Percentiles rank a stretch among this genome's conserved stretches.
Conservation (phyloP, 2,797 vertebrate species). For the Microcaecilia unicolor region DNA sequence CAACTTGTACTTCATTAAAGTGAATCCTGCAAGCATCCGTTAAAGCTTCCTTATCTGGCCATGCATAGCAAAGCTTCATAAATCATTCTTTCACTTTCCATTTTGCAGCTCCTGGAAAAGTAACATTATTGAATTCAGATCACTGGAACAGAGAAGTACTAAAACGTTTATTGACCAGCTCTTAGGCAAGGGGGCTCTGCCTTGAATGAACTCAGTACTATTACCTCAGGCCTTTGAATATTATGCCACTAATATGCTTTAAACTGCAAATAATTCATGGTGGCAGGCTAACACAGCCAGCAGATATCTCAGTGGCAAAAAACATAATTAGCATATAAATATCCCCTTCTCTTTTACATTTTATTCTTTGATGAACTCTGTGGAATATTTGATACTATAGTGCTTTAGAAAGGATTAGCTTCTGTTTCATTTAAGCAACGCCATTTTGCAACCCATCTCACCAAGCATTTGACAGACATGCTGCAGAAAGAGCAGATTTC, state of each 20-base stretch:
- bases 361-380: too few relatives aligned
- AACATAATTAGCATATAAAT: constrained; percentile 13
- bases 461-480: too few relatives aligned
- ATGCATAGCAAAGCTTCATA: constrained; percentile 60
- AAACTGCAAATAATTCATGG: constrained; percentile 37
- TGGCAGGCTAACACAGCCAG: constrained; percentile 20
- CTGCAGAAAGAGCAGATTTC: too few relatives aligned
- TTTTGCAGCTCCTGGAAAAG: constrained; percentile 52
- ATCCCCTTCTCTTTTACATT: constrained; percentile 1
- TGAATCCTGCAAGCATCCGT: constrained; percentile 57
- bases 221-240: constrained; percentile 41
- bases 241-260: constrained; percentile 35
- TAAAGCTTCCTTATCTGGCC: constrained; percentile 59
- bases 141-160: constrained; percentile 44
- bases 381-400: too few relatives aligned
- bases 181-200: constrained; percentile 36
- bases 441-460: too few relatives aligned
- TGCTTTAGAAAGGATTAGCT: too few relatives aligned
- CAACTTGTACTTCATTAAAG: constrained; percentile 69
- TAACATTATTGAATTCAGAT: constrained; percentile 63
- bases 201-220: constrained; percentile 40
- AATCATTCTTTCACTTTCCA: constrained; percentile 64
- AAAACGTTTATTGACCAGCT: constrained; percentile 59
- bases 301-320: constrained; percentile 21
- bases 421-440: too few relatives aligned